A percentile compares a stretch with the other conserved stretches of the same genome.
phyloP scores from a whole-genome alignment of 2,113 vertebrate genomes.

The Probosciger aterrimus region DNA sequence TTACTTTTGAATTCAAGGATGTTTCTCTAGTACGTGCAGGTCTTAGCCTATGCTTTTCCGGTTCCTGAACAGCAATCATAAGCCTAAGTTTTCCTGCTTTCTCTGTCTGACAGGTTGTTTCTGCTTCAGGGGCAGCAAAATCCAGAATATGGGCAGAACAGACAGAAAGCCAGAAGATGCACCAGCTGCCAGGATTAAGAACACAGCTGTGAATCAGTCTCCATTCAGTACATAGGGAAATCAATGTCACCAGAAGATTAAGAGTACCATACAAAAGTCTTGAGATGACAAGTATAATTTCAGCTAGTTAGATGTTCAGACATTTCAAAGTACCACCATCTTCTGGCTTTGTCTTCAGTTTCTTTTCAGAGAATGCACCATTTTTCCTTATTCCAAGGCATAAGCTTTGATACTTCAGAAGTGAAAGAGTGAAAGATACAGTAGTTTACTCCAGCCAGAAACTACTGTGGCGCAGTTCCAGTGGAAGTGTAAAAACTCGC shows the following conservation, averaged over 20 bases:
- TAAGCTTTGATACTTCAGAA: not conserved
- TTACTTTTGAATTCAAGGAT: not conserved
- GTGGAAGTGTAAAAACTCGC: not conserved
- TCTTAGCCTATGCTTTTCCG: not conserved
- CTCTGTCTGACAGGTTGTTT: not conserved
- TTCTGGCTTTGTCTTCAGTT: not conserved
- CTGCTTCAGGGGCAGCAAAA: not conserved
- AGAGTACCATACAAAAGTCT: not conserved
- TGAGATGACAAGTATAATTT: not conserved
- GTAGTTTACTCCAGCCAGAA: not conserved
- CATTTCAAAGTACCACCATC: not conserved
- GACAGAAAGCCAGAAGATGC: not conserved
- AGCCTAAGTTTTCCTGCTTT: not conserved
- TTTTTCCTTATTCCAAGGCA: not conserved
- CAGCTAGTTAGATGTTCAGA: not conserved
- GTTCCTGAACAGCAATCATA: not conserved
- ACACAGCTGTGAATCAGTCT: slow-evolving; percentile 32
- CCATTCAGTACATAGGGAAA: not conserved
- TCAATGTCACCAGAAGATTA: not conserved
- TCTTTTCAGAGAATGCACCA: not conserved
- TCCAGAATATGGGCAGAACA: not conserved
- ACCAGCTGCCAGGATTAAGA: slow-evolving; percentile 30
- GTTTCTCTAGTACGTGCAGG: not conserved
- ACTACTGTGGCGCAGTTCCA: not conserved
- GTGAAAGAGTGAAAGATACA: not conserved